Evolutionary conservation across 2,113 vertebrate species (phyloP).

Genomic region (Dissostichus mawsoni): DNA sequence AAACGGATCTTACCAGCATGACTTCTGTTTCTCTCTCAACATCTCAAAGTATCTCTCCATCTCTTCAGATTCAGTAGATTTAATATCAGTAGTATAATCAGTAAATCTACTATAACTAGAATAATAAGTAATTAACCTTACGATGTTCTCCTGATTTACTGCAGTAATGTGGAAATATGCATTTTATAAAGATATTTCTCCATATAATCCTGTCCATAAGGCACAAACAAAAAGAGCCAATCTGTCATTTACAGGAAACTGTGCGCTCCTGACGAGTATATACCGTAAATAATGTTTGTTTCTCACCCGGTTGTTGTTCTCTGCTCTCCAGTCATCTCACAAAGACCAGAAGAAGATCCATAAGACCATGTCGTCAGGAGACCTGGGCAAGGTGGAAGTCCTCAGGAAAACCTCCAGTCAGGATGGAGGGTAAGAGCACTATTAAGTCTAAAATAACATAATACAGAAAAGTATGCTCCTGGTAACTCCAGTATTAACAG

Average conservation of each 20-base stretch:
- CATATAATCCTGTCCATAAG: background rate
- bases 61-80: background rate
- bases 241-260: background rate
- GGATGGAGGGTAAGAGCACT: slow-evolving; percentile 88
- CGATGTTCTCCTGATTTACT: background rate
- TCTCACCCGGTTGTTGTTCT: slow-evolving; percentile 22
- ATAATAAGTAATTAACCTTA: background rate
- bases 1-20: slow-evolving; percentile 39
- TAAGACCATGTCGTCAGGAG: slow-evolving; percentile 95
- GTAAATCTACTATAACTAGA: background rate
- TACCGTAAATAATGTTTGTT: background rate
- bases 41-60: background rate
- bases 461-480: no score
- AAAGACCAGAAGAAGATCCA: slow-evolving; percentile 90
- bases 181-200: background rate
- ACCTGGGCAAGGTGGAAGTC: slow-evolving; percentile 88
- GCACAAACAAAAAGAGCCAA: background rate
- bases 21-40: slow-evolving; percentile 19
- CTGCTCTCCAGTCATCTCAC: slow-evolving; percentile 77
- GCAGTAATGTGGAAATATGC: background rate
- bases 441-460: background rate
- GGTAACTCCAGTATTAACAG: no score
- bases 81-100: background rate
- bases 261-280: background rate
- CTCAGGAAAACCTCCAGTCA: slow-evolving; percentile 84